Conservation (phyloP, 2,797 vertebrate genomes). For the Sebastes diploproa region DNA sequence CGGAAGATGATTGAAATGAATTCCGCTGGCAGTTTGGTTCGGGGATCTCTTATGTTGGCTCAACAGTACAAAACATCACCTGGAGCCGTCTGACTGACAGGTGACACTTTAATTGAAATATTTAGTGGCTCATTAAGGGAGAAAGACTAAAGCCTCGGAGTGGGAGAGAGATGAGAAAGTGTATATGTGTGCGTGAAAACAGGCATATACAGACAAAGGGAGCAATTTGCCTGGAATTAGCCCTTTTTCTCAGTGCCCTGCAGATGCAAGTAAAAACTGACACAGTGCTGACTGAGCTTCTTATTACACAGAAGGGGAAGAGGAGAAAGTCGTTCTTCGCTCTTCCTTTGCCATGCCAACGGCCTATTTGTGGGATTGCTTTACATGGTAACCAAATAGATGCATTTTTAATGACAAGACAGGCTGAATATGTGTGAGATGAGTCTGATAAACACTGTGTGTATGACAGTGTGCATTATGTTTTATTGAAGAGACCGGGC, state of each 20-base stretch:
- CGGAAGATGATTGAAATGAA: conserved; percentile 72
- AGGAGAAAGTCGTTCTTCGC: conserved; percentile 6
- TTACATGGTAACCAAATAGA: conserved; percentile 15
- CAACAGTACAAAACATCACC: conserved; percentile 65
- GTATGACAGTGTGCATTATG: not conserved
- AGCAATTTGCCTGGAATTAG: conserved; percentile 28
- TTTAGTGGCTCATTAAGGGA: conserved; percentile 61
- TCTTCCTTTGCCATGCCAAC: conserved; percentile 23
- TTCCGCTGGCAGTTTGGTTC: conserved; percentile 54
- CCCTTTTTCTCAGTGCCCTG: not conserved
- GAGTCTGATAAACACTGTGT: conserved; percentile 14
- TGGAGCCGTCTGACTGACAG: conserved; percentile 75
- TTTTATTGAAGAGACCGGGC: not conserved
- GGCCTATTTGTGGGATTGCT: conserved; percentile 20
- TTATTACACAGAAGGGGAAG: conserved; percentile 24
- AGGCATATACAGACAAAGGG: conserved; percentile 1
- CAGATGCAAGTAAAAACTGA: conserved; percentile 16
- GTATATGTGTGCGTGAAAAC: not conserved
- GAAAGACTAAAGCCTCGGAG: conserved; percentile 21
- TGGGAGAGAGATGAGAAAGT: conserved; percentile 3
- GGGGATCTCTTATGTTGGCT: conserved; percentile 46
- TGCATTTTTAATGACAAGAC: conserved; percentile 40
- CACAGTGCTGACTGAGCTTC: conserved; percentile 21
- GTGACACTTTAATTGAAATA: conserved; percentile 78
- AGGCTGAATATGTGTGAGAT: conserved; percentile 1